phyloP scores from a whole-genome alignment of 2,888 invertebrate genomes.

The Pyrocoelia pectoralis region DNA sequence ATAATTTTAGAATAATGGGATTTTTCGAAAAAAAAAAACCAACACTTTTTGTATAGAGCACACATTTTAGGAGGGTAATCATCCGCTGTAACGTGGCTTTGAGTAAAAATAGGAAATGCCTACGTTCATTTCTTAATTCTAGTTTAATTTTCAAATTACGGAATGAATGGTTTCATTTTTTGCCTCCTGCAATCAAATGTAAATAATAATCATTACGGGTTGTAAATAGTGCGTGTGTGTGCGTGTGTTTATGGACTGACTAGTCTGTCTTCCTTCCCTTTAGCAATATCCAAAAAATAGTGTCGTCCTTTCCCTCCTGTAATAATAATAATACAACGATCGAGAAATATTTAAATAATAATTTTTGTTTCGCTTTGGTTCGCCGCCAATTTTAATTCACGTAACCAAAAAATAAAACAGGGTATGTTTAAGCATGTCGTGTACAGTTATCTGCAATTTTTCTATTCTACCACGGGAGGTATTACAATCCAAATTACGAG shows the following conservation, averaged over 20 bases:
- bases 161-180: constrained; percentile 13
- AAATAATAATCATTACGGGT: constrained; percentile 55
- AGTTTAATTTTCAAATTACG: background rate
- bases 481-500: constrained; percentile 28
- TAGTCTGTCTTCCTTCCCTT: constrained; percentile 58
- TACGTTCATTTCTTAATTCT: constrained; percentile 12
- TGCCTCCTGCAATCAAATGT: constrained; percentile 41
- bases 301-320: constrained; percentile 40
- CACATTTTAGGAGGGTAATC: constrained; percentile 31
- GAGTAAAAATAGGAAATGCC: constrained; percentile 31
- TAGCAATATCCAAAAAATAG: constrained; percentile 52
- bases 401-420: constrained; percentile 34
- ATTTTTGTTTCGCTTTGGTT: constrained; percentile 30
- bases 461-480: constrained; percentile 8
- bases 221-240: constrained; percentile 54
- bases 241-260: constrained; percentile 53
- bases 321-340: constrained; percentile 43
- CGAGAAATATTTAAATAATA: no score
- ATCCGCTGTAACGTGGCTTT: constrained; percentile 31
- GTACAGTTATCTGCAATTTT: constrained; percentile 22
- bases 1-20: constrained; percentile 19
- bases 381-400: constrained; percentile 22
- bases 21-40: no score
- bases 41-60: constrained; percentile 24
- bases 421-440: constrained; percentile 36